Conservation (phyloP, 1,140 invertebrate genomes). For the Pomacea maculata region DNA sequence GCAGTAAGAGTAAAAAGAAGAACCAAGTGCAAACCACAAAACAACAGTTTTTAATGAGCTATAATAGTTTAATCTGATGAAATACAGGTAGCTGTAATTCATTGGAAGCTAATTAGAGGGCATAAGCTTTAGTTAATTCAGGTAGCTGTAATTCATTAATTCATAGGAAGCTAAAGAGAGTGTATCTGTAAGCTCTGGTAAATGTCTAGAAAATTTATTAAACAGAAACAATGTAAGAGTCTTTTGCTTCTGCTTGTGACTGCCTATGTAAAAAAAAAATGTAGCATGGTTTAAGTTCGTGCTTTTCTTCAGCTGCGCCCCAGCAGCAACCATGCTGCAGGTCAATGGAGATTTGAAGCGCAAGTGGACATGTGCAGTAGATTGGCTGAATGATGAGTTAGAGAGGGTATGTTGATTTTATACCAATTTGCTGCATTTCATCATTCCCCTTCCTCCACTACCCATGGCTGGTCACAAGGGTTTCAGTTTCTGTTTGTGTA, state of each 20-base stretch:
- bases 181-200: background rate
- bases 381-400: constrained; percentile 95
- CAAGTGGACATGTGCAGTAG: constrained; percentile 87
- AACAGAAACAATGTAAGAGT: too few relatives aligned
- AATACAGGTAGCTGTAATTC: background rate
- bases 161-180: background rate
- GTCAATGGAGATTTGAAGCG: constrained; percentile 80
- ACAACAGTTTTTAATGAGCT: background rate
- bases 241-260: too few relatives aligned
- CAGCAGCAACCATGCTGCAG: constrained; percentile 79
- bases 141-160: background rate
- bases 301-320: constrained; percentile 72
- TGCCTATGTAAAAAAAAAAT: too few relatives aligned
- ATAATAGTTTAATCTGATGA: background rate
- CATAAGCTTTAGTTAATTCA: background rate
- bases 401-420: constrained; percentile 69
- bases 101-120: background rate
- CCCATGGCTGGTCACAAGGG: background rate
- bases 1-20: too few relatives aligned
- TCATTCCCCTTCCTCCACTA: background rate
- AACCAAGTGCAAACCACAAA: background rate
- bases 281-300: background rate
- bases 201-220: too few relatives aligned
- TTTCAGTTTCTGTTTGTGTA: too few relatives aligned
- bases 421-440: background rate